Conservation (phyloP, 1,140 invertebrate genomes). For the Pogonus chalceus region DNA sequence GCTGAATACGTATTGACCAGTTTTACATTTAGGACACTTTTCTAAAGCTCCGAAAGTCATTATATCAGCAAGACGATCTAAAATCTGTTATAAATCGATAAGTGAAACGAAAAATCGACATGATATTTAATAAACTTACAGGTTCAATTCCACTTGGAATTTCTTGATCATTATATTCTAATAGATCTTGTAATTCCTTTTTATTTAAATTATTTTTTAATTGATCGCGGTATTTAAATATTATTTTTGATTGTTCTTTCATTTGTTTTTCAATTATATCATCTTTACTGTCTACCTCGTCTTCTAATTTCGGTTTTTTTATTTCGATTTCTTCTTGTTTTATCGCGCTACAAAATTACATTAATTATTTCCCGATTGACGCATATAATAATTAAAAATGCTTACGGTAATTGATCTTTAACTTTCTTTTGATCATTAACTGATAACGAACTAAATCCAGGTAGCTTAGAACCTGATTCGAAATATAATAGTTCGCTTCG, state of each 20-base stretch:
- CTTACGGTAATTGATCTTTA: slow-evolving; percentile 56
- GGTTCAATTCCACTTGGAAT: slow-evolving; percentile 50
- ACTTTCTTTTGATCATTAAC: slow-evolving; percentile 65
- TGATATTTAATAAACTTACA: slow-evolving; percentile 37
- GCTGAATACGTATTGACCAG: slow-evolving; percentile 59
- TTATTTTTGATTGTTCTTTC: slow-evolving; percentile 67
- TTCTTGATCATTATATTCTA: slow-evolving; percentile 64
- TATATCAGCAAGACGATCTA: slow-evolving; percentile 70
- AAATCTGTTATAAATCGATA: slow-evolving; percentile 43
- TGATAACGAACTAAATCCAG: slow-evolving; percentile 61
- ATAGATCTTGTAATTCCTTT: slow-evolving; percentile 48
- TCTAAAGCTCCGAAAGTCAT: slow-evolving; percentile 79
- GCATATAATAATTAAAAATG: slow-evolving; percentile 14
- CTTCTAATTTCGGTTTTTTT: slow-evolving; percentile 61
- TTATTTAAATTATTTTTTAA: slow-evolving; percentile 44
- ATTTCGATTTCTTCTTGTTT: slow-evolving; percentile 43
- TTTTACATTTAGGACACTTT: slow-evolving; percentile 70
- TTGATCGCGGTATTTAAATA: slow-evolving; percentile 55
- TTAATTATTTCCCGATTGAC: neutral
- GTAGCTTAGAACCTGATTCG: slow-evolving; percentile 55
- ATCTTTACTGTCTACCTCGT: slow-evolving; percentile 38
- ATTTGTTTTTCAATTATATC: slow-evolving; percentile 44
- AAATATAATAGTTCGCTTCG: slow-evolving; percentile 66
- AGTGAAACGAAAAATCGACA: slow-evolving; percentile 11
- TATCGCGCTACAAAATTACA: slow-evolving; percentile 37